These are phyloP conservation scores for Stigmatopora argus DNA, from an alignment of 2,113 vertebrate genomes.

Conservation along the genomic window DNA sequence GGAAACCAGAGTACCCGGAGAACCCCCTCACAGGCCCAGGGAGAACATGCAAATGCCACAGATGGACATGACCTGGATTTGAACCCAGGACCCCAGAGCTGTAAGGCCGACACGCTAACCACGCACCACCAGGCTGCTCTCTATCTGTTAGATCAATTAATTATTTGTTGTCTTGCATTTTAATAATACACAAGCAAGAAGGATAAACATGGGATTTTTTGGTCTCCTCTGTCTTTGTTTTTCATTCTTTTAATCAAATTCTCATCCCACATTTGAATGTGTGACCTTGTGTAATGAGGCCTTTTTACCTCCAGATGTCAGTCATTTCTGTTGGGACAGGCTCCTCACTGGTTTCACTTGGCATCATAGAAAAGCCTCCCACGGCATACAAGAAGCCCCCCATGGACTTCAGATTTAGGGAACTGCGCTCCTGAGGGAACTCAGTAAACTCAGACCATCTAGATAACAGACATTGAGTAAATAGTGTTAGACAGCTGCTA, in stretches of 20 bases:
- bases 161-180: neutral
- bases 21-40: too few species aligned
- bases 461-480: slow-evolving; percentile 18
- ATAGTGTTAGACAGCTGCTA: slow-evolving; percentile 15
- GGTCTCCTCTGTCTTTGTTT: neutral
- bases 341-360: slow-evolving; percentile 79
- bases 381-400: slow-evolving; percentile 80
- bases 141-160: neutral
- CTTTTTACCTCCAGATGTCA: slow-evolving; percentile 87
- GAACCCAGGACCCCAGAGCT: too few species aligned
- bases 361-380: slow-evolving; percentile 87
- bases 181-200: neutral
- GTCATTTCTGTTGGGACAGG: slow-evolving; percentile 89
- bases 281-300: neutral
- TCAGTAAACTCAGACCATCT: slow-evolving; percentile 88
- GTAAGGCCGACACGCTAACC: too few species aligned
- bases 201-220: neutral
- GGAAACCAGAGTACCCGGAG: too few species aligned
- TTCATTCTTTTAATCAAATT: neutral
- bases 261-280: neutral
- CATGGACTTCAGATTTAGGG: slow-evolving; percentile 79
- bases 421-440: slow-evolving; percentile 94
- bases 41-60: too few species aligned
- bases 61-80: too few species aligned
- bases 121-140: too few species aligned